Percentiles rank a stretch among this genome's conserved stretches.
Conservation (phyloP, 2,113 vertebrate genomes). For the Upupa epops region DNA sequence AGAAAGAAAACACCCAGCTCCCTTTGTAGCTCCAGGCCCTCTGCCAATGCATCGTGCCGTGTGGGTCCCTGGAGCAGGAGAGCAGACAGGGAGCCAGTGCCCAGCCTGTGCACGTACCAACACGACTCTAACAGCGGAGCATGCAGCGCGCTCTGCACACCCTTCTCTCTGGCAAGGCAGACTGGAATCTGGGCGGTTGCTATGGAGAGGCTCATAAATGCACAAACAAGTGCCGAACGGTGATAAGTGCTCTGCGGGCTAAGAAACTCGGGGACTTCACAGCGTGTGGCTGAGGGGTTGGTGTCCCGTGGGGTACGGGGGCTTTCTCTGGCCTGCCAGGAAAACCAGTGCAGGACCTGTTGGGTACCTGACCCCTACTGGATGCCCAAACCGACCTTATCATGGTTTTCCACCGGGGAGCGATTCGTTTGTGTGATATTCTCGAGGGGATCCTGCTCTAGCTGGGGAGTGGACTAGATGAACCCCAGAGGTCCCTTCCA, state of each 20-base stretch:
- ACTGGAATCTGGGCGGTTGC: constrained; percentile 21
- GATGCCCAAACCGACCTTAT: background rate
- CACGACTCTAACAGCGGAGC: background rate
- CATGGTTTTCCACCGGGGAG: background rate
- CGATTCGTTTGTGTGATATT: background rate
- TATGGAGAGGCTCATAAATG: constrained; percentile 27
- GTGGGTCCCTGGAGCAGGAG: background rate
- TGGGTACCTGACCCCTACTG: background rate
- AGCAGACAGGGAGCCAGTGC: background rate
- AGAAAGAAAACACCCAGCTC: background rate
- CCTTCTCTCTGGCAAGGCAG: background rate
- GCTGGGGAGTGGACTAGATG: too few relatives aligned
- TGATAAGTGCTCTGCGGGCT: background rate
- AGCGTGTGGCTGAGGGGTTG: background rate
- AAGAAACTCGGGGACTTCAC: background rate
- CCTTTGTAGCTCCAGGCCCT: background rate
- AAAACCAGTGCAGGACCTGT: background rate
- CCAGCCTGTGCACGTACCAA: background rate
- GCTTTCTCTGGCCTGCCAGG: background rate
- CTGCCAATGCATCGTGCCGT: rapidly evolving
- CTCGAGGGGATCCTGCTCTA: too few relatives aligned
- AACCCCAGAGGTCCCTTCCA: too few relatives aligned
- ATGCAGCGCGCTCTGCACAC: background rate
- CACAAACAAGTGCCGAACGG: background rate
- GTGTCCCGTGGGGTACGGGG: background rate